Percentiles rank a stretch among this genome's conserved stretches.
Evolutionary conservation across 2,888 invertebrate species (phyloP).

Genomic region (Pristionchus fissidentatus): DNA sequence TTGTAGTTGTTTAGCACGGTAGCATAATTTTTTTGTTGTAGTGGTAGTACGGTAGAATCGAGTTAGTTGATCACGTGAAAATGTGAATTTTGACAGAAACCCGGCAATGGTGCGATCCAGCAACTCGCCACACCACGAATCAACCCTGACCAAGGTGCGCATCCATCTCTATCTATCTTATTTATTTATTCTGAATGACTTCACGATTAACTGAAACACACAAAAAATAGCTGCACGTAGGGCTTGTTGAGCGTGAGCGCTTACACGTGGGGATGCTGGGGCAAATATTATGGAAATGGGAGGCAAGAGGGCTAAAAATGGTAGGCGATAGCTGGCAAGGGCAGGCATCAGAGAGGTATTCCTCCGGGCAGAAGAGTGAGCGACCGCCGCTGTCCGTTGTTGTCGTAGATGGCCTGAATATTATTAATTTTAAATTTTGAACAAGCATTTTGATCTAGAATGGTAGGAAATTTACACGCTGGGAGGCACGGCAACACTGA

Average conservation of each 20-base stretch:
- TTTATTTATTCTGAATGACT: no score
- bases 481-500: no score
- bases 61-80: no score
- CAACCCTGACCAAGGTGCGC: slow-evolving; percentile 35
- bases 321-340: background rate
- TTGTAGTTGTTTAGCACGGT: background rate
- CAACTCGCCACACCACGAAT: slow-evolving; percentile 42
- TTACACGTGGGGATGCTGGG: slow-evolving; percentile 1
- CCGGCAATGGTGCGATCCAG: background rate
- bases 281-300: background rate
- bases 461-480: no score
- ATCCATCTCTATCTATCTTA: no score
- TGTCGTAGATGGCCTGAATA: slow-evolving; percentile 46
- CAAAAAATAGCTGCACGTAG: slow-evolving; percentile 14
- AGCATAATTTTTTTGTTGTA: no score
- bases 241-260: slow-evolving; percentile 15
- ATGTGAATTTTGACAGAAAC: slow-evolving; percentile 23
- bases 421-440: slow-evolving; percentile 17
- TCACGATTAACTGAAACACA: no score
- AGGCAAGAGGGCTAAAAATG: background rate
- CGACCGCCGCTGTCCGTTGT: slow-evolving; percentile 42
- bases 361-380: slow-evolving; percentile 44
- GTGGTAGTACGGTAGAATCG: no score
- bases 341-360: slow-evolving; percentile 1
- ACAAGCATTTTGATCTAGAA: background rate